Percentiles rank a stretch among this genome's conserved stretches.
These are phyloP conservation scores for Pristionchus entomophagus DNA, from an alignment of 2,888 invertebrate genomes.

Conservation along the genomic window DNA sequence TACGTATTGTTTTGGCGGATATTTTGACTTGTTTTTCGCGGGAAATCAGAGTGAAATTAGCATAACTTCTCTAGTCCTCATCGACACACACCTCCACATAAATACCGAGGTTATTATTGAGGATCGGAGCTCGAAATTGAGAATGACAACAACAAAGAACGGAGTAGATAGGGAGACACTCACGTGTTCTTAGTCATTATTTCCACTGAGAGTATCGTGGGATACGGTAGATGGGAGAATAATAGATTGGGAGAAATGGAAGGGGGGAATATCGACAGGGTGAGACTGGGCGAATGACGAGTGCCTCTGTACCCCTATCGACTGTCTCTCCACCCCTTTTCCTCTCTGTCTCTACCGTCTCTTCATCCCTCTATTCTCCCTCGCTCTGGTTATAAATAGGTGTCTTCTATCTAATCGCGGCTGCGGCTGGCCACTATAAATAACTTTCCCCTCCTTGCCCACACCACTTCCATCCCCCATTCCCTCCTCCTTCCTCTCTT, in stretches of 20 bases:
- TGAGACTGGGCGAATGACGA: background rate
- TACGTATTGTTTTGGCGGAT: too few species aligned
- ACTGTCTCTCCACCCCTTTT: background rate
- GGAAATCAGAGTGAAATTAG: too few species aligned
- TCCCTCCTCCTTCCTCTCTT: background rate
- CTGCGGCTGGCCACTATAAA: constrained; percentile 3
- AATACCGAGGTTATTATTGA: too few species aligned
- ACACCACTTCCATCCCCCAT: background rate
- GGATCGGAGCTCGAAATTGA: too few species aligned
- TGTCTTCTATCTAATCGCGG: constrained; percentile 9
- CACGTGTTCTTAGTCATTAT: constrained; percentile 22
- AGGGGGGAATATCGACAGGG: background rate
- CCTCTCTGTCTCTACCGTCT: background rate
- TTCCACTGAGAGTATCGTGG: background rate
- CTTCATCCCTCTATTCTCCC: constrained; percentile 3
- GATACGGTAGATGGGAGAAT: background rate
- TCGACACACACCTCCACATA: too few species aligned
- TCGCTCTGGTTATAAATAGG: constrained; percentile 22
- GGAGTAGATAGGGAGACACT: background rate
- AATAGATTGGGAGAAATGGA: background rate
- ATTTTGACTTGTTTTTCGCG: too few species aligned
- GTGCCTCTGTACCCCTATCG: background rate
- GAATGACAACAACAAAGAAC: too few species aligned
- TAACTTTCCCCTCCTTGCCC: constrained; percentile 10
- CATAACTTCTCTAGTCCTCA: too few species aligned